Conservation (phyloP, 1,140 invertebrate genomes). For the Epicauta chinensis region DNA sequence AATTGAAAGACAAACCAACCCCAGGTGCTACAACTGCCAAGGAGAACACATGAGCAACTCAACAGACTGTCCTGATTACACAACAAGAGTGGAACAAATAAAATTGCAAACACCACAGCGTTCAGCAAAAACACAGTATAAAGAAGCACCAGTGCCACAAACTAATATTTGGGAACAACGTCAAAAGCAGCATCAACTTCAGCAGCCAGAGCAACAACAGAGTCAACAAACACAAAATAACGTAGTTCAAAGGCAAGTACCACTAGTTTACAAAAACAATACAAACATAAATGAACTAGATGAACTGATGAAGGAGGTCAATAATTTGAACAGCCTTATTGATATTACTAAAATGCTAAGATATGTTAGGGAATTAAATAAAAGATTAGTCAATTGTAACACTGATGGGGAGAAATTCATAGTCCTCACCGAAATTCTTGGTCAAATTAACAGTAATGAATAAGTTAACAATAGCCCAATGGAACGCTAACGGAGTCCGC, state of each 20-base stretch:
- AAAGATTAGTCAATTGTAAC: background rate
- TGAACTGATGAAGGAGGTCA: too few relatives aligned
- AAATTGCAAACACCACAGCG: background rate
- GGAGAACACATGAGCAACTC: too few relatives aligned
- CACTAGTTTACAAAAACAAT: too few relatives aligned
- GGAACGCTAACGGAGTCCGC: background rate
- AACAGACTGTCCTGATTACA: too few relatives aligned
- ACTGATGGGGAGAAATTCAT: background rate
- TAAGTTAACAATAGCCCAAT: background rate
- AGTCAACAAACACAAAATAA: too few relatives aligned
- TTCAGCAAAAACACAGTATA: background rate
- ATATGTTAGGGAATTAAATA: background rate
- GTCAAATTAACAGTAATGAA: background rate
- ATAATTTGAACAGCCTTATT: background rate
- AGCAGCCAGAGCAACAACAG: too few relatives aligned
- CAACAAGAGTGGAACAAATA: background rate
- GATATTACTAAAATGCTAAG: background rate
- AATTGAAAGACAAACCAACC: background rate
- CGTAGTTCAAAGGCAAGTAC: too few relatives aligned
- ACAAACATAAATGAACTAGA: too few relatives aligned
- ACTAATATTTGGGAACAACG: background rate
- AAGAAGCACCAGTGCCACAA: background rate
- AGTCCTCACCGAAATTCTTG: too few relatives aligned
- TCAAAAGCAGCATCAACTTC: too few relatives aligned
- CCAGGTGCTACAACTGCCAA: background rate